phyloP scores from a whole-genome alignment of 2,888 invertebrate genomes.

The Tetramorium bicarinatum region DNA sequence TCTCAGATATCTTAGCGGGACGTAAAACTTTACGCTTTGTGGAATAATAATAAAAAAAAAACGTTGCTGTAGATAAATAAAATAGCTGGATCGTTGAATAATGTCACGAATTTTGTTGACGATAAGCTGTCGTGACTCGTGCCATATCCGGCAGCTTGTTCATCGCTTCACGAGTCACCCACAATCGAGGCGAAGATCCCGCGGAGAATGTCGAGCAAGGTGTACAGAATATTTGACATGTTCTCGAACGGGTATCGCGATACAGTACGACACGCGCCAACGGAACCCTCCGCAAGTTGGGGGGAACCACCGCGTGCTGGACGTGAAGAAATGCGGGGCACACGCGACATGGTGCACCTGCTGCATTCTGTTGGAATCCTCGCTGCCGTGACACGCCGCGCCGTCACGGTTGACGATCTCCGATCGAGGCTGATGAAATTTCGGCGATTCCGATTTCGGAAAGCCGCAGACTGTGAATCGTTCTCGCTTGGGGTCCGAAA shows the following conservation, averaged over 20 bases:
- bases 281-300: background rate
- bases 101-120: background rate
- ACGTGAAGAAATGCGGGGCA: background rate
- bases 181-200: conserved; percentile 3
- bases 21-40: background rate
- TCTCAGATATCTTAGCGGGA: background rate
- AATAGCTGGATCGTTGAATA: background rate
- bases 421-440: background rate
- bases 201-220: background rate
- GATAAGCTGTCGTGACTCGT: background rate
- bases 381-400: background rate
- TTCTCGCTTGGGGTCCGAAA: background rate
- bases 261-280: background rate
- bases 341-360: conserved; percentile 29
- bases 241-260: background rate
- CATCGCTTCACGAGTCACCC: background rate
- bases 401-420: background rate
- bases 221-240: background rate
- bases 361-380: background rate
- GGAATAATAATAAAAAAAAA: background rate
- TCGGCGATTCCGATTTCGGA: background rate
- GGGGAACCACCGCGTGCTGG: background rate
- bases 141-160: background rate
- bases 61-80: background rate
- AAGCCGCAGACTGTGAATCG: background rate